Percentiles rank a stretch among this genome's conserved stretches.
These are phyloP conservation scores for Patella caerulea DNA, from an alignment of 2,888 invertebrate species.

Conservation along the genomic window DNA sequence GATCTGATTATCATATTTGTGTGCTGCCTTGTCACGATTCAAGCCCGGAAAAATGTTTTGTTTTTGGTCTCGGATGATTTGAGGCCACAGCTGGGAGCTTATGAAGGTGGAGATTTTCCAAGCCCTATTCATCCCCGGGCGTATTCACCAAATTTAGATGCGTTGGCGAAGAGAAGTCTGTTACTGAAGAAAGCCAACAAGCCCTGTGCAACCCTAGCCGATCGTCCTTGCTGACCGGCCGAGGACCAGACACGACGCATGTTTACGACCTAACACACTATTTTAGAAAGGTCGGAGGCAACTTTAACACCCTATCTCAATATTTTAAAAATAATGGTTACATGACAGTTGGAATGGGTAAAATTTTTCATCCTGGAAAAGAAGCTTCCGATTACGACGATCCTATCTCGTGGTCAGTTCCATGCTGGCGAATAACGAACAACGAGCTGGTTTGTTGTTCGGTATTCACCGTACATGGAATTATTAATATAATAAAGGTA, in stretches of 20 bases:
- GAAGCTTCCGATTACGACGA: constrained; percentile 36
- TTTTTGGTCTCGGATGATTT: not conserved
- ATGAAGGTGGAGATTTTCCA: constrained; percentile 62
- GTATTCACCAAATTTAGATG: constrained; percentile 82
- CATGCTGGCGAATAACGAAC: constrained; percentile 37
- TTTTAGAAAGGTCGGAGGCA: constrained; percentile 82
- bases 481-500: no score
- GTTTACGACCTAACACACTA: constrained; percentile 84
- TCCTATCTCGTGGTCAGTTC: constrained; percentile 49
- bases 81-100: not conserved
- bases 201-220: constrained; percentile 90
- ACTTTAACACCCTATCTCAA: constrained; percentile 87
- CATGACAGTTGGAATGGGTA: constrained; percentile 83
- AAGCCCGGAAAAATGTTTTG: not conserved
- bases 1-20: no score
- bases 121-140: constrained; percentile 77
- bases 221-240: constrained; percentile 77
- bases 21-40: no score
- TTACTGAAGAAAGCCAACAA: constrained; percentile 85
- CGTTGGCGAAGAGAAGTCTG: constrained; percentile 78
- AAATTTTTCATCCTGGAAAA: constrained; percentile 83
- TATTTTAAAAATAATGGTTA: constrained; percentile 85
- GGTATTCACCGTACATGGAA: no score
- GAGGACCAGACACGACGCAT: constrained; percentile 85
- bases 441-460: constrained; percentile 46